Percentiles rank a stretch among this genome's conserved stretches.
phyloP scores from a whole-genome alignment of 2,113 vertebrate species.

The Oxygymnocypris stewartii region DNA sequence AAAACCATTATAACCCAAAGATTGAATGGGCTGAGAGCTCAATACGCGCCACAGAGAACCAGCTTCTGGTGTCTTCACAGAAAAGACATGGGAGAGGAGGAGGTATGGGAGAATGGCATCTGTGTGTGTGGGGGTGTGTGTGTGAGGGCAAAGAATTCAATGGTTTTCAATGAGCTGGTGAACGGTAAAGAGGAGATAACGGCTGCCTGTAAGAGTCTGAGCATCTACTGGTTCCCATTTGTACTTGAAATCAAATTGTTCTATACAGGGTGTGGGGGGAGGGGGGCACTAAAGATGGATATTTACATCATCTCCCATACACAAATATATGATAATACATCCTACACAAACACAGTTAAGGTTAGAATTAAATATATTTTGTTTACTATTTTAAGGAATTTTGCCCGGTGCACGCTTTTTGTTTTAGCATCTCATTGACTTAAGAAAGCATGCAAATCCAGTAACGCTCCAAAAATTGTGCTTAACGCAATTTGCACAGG shows the following conservation, averaged over 20 bases:
- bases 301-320: not conserved
- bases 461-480: not conserved
- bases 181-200: constrained; percentile 41
- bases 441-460: not conserved
- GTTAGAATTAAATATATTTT: not conserved
- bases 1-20: constrained; percentile 66
- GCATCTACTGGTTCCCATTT: constrained; percentile 36
- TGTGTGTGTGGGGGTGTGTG: not conserved
- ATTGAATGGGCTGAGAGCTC: constrained; percentile 66
- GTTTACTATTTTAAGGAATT: not conserved
- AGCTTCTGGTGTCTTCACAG: constrained; percentile 21
- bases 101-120: not conserved
- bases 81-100: not conserved
- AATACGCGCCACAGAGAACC: constrained; percentile 36
- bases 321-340: not conserved
- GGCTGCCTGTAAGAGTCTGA: not conserved
- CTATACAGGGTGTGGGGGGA: not conserved
- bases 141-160: not conserved
- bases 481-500: not conserved
- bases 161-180: constrained; percentile 44
- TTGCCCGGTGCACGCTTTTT: not conserved
- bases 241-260: constrained; percentile 34
- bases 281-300: not conserved
- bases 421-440: not conserved
- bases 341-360: not conserved